These are phyloP conservation scores for Nesometra sesokonis DNA, from an alignment of 35 echinoderm and acorn worm species.

Conservation along the genomic window DNA sequence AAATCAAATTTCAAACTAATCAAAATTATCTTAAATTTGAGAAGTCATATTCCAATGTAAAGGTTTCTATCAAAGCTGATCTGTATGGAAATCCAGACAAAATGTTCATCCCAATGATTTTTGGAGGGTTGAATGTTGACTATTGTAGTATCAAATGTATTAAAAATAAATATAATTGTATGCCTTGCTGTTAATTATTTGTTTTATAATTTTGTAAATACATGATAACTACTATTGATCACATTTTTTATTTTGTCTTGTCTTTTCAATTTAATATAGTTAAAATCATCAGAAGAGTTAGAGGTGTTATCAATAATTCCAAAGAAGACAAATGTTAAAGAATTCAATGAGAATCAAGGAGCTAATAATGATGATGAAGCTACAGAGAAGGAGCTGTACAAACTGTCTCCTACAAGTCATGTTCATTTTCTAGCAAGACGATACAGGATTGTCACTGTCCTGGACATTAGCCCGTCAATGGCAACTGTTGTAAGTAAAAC, in stretches of 20 bases:
- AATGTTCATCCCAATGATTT: too few relatives aligned
- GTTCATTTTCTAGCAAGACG: constrained; percentile 83
- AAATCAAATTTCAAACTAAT: too few relatives aligned
- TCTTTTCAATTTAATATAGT: constrained; percentile 36
- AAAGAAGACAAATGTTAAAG: neutral
- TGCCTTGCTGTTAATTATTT: too few relatives aligned
- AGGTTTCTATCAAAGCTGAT: too few relatives aligned
- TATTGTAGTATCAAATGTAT: too few relatives aligned
- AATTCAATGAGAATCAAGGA: neutral
- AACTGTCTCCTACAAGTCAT: constrained; percentile 66
- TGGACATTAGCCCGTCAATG: constrained; percentile 88
- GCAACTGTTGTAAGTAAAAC: constrained; percentile 57
- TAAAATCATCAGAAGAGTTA: constrained; percentile 70
- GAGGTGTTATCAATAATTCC: constrained; percentile 81
- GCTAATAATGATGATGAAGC: neutral
- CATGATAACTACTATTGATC: neutral
- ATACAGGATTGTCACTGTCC: constrained; percentile 65
- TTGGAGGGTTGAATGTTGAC: too few relatives aligned
- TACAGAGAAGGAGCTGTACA: neutral
- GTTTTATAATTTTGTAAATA: too few relatives aligned
- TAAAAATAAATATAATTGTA: too few relatives aligned
- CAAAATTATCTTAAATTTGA: too few relatives aligned
- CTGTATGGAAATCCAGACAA: too few relatives aligned
- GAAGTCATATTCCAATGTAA: too few relatives aligned
- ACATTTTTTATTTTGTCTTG: neutral